phyloP scores from a whole-genome alignment of 92 coral and sea anemone species.

The Phymanthus crucifer region DNA sequence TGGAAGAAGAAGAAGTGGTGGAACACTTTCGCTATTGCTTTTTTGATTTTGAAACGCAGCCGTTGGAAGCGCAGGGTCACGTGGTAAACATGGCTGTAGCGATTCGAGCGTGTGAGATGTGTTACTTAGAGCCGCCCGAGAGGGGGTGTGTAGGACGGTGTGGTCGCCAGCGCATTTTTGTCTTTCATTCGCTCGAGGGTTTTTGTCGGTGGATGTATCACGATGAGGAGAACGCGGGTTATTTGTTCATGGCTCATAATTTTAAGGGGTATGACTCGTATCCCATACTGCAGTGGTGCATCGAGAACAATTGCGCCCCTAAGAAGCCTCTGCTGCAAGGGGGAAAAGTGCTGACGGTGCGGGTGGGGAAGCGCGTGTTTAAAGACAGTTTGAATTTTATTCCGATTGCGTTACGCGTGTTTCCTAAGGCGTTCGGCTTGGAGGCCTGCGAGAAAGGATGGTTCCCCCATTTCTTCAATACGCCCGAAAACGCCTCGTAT shows the following conservation, averaged over 20 bases:
- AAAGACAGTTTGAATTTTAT: constrained; percentile 34
- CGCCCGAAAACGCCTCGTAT: background rate
- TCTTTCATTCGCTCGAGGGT: background rate
- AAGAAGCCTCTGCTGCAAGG: background rate
- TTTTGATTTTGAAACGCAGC: constrained; percentile 10
- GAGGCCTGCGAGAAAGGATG: constrained; percentile 22
- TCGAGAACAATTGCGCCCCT: constrained; percentile 17
- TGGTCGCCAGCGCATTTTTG: background rate
- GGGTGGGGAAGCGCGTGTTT: constrained; percentile 1
- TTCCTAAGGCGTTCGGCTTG: constrained; percentile 35
- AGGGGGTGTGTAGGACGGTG: background rate
- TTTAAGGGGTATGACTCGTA: constrained; percentile 27
- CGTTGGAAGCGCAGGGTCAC: constrained; percentile 7
- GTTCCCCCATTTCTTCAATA: constrained; percentile 29
- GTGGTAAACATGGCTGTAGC: constrained; percentile 4
- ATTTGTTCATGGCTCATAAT: too few relatives aligned
- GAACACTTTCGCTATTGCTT: constrained; percentile 1
- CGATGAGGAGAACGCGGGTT: background rate
- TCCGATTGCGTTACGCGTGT: constrained; percentile 19
- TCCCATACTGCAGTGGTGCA: constrained; percentile 13
- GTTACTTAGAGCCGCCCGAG: background rate
- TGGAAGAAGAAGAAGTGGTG: constrained; percentile 10
- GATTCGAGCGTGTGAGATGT: background rate
- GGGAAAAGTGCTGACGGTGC: background rate
- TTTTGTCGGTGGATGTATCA: constrained; percentile 25